Conservation (phyloP, 2,888 invertebrate species). For the Noctuana brunneofusca region DNA sequence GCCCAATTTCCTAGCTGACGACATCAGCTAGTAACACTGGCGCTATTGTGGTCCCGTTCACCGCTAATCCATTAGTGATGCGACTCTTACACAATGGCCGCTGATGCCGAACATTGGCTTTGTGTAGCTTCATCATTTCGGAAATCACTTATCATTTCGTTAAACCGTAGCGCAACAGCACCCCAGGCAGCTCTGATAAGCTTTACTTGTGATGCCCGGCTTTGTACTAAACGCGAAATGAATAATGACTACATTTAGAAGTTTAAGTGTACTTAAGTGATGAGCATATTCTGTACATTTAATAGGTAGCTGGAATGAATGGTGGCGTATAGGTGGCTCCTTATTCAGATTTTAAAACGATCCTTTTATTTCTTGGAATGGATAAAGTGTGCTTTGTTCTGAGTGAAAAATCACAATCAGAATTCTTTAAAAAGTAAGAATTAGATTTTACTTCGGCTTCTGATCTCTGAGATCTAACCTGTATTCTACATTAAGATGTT, state of each 20-base stretch:
- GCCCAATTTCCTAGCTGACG: slow-evolving; percentile 52
- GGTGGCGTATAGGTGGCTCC: too few species aligned
- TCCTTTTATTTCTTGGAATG: too few species aligned
- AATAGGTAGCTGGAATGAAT: too few species aligned
- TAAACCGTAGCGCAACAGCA: slow-evolving; percentile 13
- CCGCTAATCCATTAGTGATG: slow-evolving; percentile 76
- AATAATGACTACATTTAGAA: background rate
- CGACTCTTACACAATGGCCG: slow-evolving; percentile 68
- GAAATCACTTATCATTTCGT: slow-evolving; percentile 35
- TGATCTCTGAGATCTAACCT: too few species aligned
- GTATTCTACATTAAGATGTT: too few species aligned
- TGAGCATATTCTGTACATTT: too few species aligned
- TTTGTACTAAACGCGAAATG: background rate
- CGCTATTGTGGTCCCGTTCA: slow-evolving; percentile 44
- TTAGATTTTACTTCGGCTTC: too few species aligned
- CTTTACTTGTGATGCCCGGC: slow-evolving; percentile 9
- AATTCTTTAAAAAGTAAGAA: too few species aligned
- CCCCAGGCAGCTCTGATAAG: slow-evolving; percentile 23
- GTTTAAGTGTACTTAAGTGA: background rate
- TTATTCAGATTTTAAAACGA: too few species aligned
- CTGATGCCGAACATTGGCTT: slow-evolving; percentile 49
- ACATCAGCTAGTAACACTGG: slow-evolving; percentile 48
- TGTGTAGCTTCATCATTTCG: slow-evolving; percentile 38
- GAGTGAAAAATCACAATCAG: too few species aligned
- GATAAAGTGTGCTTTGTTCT: too few species aligned